phyloP scores from a whole-genome alignment of 2,113 vertebrate genomes.

The Larimichthys polyactis region DNA sequence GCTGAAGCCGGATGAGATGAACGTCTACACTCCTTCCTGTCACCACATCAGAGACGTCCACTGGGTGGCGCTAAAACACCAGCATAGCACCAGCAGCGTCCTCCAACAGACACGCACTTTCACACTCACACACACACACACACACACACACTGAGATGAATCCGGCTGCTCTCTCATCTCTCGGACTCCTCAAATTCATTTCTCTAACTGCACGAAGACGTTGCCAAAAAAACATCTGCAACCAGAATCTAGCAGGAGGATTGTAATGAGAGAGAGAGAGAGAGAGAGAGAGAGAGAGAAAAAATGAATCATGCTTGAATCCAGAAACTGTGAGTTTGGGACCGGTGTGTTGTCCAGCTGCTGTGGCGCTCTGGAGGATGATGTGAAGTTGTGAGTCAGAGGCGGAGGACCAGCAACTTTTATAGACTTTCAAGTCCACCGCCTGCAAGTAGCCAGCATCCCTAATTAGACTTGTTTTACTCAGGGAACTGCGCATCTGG shows the following conservation, averaged over 20 bases:
- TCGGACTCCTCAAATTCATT: constrained; percentile 65
- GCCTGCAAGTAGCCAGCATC: constrained; percentile 50
- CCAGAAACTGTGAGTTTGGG: constrained; percentile 54
- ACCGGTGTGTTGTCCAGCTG: constrained; percentile 39
- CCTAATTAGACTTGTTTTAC: constrained; percentile 51
- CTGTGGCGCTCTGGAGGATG: constrained; percentile 54
- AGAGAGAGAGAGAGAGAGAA: too few relatives aligned
- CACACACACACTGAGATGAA: constrained; percentile 6
- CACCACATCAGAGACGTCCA: constrained; percentile 5
- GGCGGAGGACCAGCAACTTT: constrained; percentile 81
- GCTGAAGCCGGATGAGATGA: constrained; percentile 9
- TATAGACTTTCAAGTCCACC: constrained; percentile 74
- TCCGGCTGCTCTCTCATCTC: constrained; percentile 43
- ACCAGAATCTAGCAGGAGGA: constrained; percentile 40
- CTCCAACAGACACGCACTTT: neutral
- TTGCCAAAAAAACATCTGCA: constrained; percentile 40
- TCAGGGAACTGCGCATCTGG: constrained; percentile 58
- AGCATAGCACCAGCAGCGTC: neutral
- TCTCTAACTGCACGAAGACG: constrained; percentile 61
- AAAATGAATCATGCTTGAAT: constrained; percentile 10
- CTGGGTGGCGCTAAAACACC: constrained; percentile 72
- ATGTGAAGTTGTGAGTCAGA: constrained; percentile 73
- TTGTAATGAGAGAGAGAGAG: neutral
- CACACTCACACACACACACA: neutral
- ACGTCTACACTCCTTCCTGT: neutral